These are phyloP conservation scores for Ginglymostoma cirratum DNA, from an alignment of 2,113 vertebrate species.

Conservation along the genomic window DNA sequence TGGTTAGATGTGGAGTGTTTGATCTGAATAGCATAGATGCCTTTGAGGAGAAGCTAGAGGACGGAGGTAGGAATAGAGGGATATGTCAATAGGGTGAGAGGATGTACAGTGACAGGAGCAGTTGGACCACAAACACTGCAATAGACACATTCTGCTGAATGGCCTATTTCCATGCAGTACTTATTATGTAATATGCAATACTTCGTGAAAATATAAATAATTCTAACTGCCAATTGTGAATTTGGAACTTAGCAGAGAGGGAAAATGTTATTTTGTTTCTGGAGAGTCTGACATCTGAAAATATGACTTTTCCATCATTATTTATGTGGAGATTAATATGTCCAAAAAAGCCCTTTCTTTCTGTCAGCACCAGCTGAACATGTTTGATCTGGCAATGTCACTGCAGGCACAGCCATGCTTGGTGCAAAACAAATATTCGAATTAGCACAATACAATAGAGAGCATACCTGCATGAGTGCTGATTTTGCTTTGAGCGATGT, in stretches of 20 bases:
- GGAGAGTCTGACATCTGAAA: not conserved
- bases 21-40: not conserved
- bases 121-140: not conserved
- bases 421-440: not conserved
- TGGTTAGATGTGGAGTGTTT: not conserved
- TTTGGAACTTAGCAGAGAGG: no score
- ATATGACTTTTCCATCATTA: not conserved
- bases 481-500: constrained; percentile 33
- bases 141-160: not conserved
- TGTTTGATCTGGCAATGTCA: constrained; percentile 20
- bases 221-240: not conserved
- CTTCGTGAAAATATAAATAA: not conserved
- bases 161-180: not conserved
- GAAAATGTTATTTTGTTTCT: not conserved
- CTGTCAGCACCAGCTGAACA: constrained; percentile 9
- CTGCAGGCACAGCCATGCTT: not conserved
- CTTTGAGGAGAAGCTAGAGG: not conserved
- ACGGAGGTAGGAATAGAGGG: not conserved
- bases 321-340: not conserved
- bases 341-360: not conserved
- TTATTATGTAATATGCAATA: not conserved
- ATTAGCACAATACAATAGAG: not conserved
- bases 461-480: constrained; percentile 19
- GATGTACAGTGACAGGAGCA: not conserved
- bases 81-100: not conserved